phyloP scores from a whole-genome alignment of 2,888 invertebrate species.

The Alviniconcha strummeri region DNA sequence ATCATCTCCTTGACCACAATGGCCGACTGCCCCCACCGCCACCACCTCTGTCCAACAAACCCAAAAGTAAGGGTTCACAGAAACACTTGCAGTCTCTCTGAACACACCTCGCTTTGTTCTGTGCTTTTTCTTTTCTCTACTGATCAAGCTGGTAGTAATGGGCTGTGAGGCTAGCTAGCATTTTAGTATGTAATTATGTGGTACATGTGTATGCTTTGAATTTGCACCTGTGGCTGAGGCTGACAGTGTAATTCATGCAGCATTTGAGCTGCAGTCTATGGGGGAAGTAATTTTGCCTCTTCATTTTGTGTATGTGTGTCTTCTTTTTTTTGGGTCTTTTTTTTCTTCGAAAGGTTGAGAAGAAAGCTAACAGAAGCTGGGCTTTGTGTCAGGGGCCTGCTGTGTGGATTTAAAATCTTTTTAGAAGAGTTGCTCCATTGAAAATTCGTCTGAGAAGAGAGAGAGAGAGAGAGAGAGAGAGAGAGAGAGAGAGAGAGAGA shows the following conservation, averaged over 20 bases:
- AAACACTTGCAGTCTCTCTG: neutral
- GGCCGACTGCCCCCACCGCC: slow-evolving; percentile 78
- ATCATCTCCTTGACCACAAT: slow-evolving; percentile 27
- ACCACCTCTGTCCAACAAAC: slow-evolving; percentile 76
- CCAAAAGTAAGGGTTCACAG: slow-evolving; percentile 54
- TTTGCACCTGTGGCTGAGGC: neutral
- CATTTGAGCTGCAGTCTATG: too few species aligned
- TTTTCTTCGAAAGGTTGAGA: neutral
- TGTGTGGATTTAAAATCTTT: too few species aligned
- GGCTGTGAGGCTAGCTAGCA: too few species aligned
- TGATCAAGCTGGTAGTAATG: neutral
- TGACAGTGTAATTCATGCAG: too few species aligned
- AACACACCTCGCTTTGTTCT: neutral
- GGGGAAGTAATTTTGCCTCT: too few species aligned
- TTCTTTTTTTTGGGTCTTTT: neutral
- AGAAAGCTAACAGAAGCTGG: too few species aligned
- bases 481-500: too few species aligned
- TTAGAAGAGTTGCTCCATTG: too few species aligned
- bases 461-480: too few species aligned
- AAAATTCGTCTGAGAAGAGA: too few species aligned
- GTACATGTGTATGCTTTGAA: neutral
- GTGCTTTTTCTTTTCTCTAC: neutral
- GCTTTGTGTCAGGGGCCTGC: neutral
- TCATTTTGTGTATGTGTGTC: neutral
- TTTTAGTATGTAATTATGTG: too few species aligned